These are phyloP conservation scores for Tonatia bakeri DNA, from an alignment of 2,113 vertebrate species.

Conservation along the genomic window DNA sequence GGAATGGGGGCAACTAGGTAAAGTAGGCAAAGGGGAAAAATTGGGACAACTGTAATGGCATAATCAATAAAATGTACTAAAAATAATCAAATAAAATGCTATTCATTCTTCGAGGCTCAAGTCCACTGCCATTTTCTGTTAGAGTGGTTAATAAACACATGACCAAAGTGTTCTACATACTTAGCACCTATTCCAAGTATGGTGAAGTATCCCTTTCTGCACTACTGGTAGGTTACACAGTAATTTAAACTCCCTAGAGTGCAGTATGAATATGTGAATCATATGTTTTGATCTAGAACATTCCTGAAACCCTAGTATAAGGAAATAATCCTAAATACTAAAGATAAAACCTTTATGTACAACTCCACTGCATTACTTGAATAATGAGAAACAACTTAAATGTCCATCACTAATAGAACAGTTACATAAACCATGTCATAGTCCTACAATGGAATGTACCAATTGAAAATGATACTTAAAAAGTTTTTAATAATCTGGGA, in stretches of 20 bases:
- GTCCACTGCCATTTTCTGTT: background rate
- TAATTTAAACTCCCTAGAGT: background rate
- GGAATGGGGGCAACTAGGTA: too few relatives aligned
- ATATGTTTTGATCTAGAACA: background rate
- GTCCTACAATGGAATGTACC: background rate
- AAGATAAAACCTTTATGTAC: background rate
- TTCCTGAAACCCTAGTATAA: background rate
- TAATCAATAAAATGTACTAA: too few relatives aligned
- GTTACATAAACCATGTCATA: background rate
- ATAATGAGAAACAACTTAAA: background rate
- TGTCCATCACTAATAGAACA: background rate
- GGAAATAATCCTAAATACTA: slow-evolving; percentile 4
- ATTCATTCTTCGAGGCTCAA: background rate
- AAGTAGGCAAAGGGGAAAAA: too few relatives aligned
- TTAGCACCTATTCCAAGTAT: background rate
- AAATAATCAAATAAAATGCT: background rate
- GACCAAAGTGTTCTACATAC: background rate
- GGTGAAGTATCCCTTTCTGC: background rate
- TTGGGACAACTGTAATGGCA: too few relatives aligned
- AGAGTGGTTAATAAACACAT: background rate
- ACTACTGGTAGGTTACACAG: background rate
- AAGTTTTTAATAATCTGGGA: background rate
- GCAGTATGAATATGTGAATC: background rate
- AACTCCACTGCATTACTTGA: background rate
- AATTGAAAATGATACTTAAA: slow-evolving; percentile 25